Base-by-base conservation (phyloP, 2,888 invertebrate genomes). In the Habroteleia sp. region DNA sequence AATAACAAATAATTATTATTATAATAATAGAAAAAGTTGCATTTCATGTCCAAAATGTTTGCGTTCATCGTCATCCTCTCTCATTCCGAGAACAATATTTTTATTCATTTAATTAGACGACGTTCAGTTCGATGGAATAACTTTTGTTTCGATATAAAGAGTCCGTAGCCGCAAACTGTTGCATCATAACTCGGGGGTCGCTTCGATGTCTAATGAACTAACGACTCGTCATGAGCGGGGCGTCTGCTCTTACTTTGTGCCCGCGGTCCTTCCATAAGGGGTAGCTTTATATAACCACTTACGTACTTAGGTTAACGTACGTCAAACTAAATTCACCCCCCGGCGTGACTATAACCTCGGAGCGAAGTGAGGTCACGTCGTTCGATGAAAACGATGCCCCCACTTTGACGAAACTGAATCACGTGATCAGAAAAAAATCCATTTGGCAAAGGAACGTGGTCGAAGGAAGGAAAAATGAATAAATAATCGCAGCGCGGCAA, bases 161-260 rank as follows among this genome's bases (percentile, higher is more conserved):
- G 72, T 77, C 77, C 14, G 80, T 82, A 78, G 82, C 82, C 82
- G 78, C 85, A 85, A 86, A 86, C 86, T 86, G 86, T 87, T 86
- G 86, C 86, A 82, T 83, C 83, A 83, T 85, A 84, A 82, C 78
- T 80, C 79, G 60, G 72, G 79, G 79, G 78, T 74, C 77, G 74
- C 74, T 73, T 68, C 76, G 71, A 72, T 60, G 65, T 78, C 76
- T 83, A 83, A 82, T 82, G 82, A 82, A 81, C 79, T 80, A 79
- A 79, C 77, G 80, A 78, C 60, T 74, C 65, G 75, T 69, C 44
- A 54, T 33, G 68, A 63, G n/a, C n/a, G n/a, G 54, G 72, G 68
- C 16, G 65, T 72, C 77, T 54, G 37, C 60, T 41, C 44, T 50
- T 17, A 4, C 23, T 54, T 5, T 37, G 46, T 52, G 23, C 62